Evolutionary conservation across 1,140 invertebrate species (phyloP), one percentile per base, ranked within the genome.

Genomic region (Venturia canescens): DNA sequence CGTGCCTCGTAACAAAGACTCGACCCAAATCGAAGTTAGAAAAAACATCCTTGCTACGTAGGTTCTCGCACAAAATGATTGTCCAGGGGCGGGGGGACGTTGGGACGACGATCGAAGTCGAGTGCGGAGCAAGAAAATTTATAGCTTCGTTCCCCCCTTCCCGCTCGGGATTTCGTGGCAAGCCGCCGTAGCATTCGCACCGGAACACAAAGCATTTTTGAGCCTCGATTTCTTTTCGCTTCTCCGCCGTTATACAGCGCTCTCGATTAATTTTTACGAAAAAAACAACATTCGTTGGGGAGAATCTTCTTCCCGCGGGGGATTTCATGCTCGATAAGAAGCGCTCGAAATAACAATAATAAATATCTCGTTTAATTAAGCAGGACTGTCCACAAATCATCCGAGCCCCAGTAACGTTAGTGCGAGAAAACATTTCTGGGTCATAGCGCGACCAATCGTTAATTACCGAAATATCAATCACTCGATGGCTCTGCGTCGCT

Each of bases 391-490:
- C 26, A 63, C 9, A 63, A 26, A 1, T 63, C 23, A 15, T n/a
- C 11, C 13, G 57, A 6, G 6, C 9, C 21, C 11, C 16, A 16
- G 16, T 18, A 48, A 48, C 13, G 26, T 63, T 63, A 5, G 23
- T 23, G 60, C 15, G 34, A 71, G 69, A 71, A 71, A 71, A 15
- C 7, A 38, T 71, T 71, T 71, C 34, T 71, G 34, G 69, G 23
- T 23, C 53, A 21, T 76, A 29, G 50, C 63, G 72, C 34, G 27
- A 31, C 50, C 34, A 76, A 76, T 76, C 53, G 26, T 60, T 53
- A 53, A 76, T 76, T 76, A 60, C 57, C 23, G 23, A 76, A 57
- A 27, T 60, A 76, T 76, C 50, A 63, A 60, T 76, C 38, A 44
- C 38, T 44, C 13, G 7, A 11, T 63, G 34, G 72, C 44, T 74